Evolutionary conservation across 2,113 vertebrate species (phyloP).

Genomic region (Siniperca knerii): DNA sequence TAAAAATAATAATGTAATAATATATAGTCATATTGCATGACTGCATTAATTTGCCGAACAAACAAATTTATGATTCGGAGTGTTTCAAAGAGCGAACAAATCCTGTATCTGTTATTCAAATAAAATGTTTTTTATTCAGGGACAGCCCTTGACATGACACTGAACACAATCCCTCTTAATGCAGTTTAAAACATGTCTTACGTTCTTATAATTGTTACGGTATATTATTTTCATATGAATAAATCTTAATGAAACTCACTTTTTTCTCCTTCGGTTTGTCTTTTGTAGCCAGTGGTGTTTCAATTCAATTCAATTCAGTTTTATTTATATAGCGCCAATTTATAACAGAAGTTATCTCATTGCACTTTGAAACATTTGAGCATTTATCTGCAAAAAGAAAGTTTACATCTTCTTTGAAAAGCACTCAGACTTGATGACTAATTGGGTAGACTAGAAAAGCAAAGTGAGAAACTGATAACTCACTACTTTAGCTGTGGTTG

Average conservation of each 20-base stretch:
- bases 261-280: constrained; percentile 23
- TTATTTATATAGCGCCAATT: too few relatives aligned
- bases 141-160: constrained; percentile 40
- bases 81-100: constrained; percentile 40
- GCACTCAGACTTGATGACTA: constrained; percentile 56
- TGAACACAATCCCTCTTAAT: constrained; percentile 60
- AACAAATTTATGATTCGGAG: constrained; percentile 41
- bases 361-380: neutral
- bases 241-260: constrained; percentile 71
- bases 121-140: constrained; percentile 40
- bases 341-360: too few relatives aligned
- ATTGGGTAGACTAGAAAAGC: constrained; percentile 35
- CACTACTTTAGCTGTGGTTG: constrained; percentile 38
- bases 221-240: constrained; percentile 85
- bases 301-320: too few relatives aligned
- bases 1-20: neutral
- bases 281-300: neutral
- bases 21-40: constrained; percentile 66
- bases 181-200: constrained; percentile 65
- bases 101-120: constrained; percentile 40
- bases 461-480: constrained; percentile 44
- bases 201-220: constrained; percentile 70
- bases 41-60: constrained; percentile 48
- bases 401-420: constrained; percentile 23
- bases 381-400: constrained; percentile 18